Conservation (phyloP, 2,797 vertebrate species). For the Danio choprae region DNA sequence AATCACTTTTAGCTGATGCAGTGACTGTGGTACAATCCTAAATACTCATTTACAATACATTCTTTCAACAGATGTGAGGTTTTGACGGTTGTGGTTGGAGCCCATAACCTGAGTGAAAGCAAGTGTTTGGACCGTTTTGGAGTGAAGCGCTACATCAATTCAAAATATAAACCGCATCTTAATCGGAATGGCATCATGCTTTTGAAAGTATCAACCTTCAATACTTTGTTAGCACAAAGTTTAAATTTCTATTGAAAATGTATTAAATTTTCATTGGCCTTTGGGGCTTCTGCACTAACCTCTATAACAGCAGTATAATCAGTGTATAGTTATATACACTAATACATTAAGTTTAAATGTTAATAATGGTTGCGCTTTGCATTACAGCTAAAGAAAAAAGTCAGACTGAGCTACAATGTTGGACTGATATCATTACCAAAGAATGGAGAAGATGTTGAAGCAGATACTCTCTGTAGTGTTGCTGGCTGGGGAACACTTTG, state of each 20-base stretch:
- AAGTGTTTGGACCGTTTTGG: accelerated
- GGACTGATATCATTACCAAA: constrained; percentile 33
- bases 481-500: constrained; percentile 54
- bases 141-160: neutral
- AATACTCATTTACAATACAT: neutral
- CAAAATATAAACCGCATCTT: accelerated
- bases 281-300: neutral
- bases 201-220: constrained; percentile 64
- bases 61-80: neutral
- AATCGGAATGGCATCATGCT: constrained; percentile 69
- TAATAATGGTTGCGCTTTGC: neutral
- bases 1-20: neutral
- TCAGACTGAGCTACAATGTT: neutral
- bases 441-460: neutral
- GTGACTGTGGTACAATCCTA: neutral
- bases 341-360: neutral
- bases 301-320: neutral
- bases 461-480: constrained; percentile 39
- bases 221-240: neutral
- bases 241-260: neutral
- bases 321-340: neutral
- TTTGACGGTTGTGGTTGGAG: neutral
- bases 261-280: neutral
- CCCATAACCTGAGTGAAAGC: neutral
- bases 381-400: constrained; percentile 3